These are phyloP conservation scores for Hanleya hanleyi DNA, from an alignment of 2,888 invertebrate species.

Conservation along the genomic window DNA sequence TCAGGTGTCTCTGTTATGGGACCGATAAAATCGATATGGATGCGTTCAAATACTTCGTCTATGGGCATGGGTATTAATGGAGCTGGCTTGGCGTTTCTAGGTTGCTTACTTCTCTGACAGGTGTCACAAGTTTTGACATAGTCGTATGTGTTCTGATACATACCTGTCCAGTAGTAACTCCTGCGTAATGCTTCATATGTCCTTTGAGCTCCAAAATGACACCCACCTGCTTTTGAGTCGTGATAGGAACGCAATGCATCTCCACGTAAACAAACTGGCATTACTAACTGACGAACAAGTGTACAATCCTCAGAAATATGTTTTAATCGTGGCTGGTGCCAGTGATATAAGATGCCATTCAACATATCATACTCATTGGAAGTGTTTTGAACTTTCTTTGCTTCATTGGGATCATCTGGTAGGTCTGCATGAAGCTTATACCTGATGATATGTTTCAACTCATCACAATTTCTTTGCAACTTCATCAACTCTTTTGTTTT, in stretches of 20 bases:
- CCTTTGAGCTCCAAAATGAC: conserved; percentile 11
- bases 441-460: background rate
- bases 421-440: background rate
- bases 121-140: conserved; percentile 4
- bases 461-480: background rate
- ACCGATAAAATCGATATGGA: background rate
- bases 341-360: conserved; percentile 2
- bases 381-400: background rate
- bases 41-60: background rate
- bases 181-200: background rate
- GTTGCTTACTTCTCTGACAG: conserved; percentile 10
- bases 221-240: background rate
- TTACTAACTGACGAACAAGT: background rate
- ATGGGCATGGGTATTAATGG: conserved; percentile 1
- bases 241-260: conserved; percentile 14
- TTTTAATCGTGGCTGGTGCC: background rate
- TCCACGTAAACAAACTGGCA: background rate
- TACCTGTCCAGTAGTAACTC: conserved; percentile 15
- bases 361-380: conserved; percentile 6
- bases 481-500: background rate
- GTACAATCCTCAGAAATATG: background rate
- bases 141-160: background rate
- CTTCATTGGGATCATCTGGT: background rate
- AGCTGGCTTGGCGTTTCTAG: background rate
- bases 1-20: background rate